Conservation (phyloP, 2,888 invertebrate genomes). For the Colostygia pectinataria region DNA sequence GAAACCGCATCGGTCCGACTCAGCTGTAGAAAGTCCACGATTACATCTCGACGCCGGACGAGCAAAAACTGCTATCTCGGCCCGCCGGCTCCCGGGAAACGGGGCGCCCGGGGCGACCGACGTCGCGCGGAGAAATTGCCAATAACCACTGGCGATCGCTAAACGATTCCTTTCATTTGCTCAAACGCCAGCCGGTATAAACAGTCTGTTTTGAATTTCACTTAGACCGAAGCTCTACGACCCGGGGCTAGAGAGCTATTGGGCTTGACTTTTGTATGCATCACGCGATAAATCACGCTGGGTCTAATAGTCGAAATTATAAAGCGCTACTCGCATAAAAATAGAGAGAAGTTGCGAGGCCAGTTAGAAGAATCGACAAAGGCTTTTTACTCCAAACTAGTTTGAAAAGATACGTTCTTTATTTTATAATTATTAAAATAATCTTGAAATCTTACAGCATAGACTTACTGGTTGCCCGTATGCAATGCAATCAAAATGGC, state of each 20-base stretch:
- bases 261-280: slow-evolving; percentile 44
- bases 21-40: slow-evolving; percentile 81
- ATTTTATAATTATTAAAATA: slow-evolving; percentile 27
- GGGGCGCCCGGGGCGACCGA: slow-evolving; percentile 60
- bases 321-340: slow-evolving; percentile 45
- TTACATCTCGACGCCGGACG: slow-evolving; percentile 73
- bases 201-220: slow-evolving; percentile 60
- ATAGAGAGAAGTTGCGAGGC: slow-evolving; percentile 49
- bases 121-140: slow-evolving; percentile 62
- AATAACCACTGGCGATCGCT: slow-evolving; percentile 56
- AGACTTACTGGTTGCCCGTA: slow-evolving; percentile 22
- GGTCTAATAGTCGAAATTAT: slow-evolving; percentile 46
- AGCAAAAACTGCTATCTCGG: slow-evolving; percentile 74
- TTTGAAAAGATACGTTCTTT: slow-evolving; percentile 33
- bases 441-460: slow-evolving; percentile 25
- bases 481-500: slow-evolving; percentile 15
- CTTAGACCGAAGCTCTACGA: slow-evolving; percentile 51
- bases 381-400: slow-evolving; percentile 45
- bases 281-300: slow-evolving; percentile 46
- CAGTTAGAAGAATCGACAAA: slow-evolving; percentile 41
- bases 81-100: slow-evolving; percentile 71
- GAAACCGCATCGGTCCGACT: slow-evolving; percentile 73
- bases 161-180: slow-evolving; percentile 66
- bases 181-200: slow-evolving; percentile 42
- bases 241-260: slow-evolving; percentile 50